These are phyloP conservation scores for Diorhabda carinulata DNA, from an alignment of 1,140 invertebrate species.

Conservation along the genomic window DNA sequence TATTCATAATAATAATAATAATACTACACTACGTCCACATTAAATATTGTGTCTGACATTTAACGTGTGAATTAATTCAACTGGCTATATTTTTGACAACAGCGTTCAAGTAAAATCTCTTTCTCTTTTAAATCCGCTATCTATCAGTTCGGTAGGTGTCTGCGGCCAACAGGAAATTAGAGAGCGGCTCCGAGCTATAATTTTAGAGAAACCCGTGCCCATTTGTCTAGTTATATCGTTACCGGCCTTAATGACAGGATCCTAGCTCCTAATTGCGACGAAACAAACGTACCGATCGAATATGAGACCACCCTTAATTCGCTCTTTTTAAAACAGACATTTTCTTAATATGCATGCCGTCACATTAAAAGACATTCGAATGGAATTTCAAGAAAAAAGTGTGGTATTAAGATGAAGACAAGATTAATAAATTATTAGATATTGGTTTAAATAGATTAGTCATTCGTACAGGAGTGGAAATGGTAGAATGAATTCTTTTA, in stretches of 20 bases:
- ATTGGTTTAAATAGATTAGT: too few relatives aligned
- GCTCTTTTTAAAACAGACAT: slow-evolving; percentile 27
- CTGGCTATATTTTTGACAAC: too few relatives aligned
- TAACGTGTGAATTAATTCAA: too few relatives aligned
- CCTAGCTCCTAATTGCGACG: slow-evolving; percentile 41
- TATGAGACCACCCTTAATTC: slow-evolving; percentile 38
- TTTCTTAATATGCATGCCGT: slow-evolving; percentile 19
- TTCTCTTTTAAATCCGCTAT: too few relatives aligned
- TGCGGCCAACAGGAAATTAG: slow-evolving; percentile 41
- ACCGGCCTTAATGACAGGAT: slow-evolving; percentile 42
- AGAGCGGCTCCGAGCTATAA: slow-evolving; percentile 41
- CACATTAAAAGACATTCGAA: background rate
- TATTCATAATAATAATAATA: too few relatives aligned
- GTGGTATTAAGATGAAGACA: too few relatives aligned
- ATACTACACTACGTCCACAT: too few relatives aligned
- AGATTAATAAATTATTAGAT: too few relatives aligned
- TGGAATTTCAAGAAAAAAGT: background rate
- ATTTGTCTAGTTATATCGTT: slow-evolving; percentile 47
- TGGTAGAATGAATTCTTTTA: too few relatives aligned
- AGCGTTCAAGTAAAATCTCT: too few relatives aligned
- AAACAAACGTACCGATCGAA: slow-evolving; percentile 30
- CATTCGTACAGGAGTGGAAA: too few relatives aligned
- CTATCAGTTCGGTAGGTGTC: slow-evolving; percentile 36
- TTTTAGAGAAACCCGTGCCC: slow-evolving; percentile 42
- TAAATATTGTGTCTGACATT: too few relatives aligned